phyloP scores from a whole-genome alignment of 2,888 invertebrate species.

The Drosophila differens region DNA sequence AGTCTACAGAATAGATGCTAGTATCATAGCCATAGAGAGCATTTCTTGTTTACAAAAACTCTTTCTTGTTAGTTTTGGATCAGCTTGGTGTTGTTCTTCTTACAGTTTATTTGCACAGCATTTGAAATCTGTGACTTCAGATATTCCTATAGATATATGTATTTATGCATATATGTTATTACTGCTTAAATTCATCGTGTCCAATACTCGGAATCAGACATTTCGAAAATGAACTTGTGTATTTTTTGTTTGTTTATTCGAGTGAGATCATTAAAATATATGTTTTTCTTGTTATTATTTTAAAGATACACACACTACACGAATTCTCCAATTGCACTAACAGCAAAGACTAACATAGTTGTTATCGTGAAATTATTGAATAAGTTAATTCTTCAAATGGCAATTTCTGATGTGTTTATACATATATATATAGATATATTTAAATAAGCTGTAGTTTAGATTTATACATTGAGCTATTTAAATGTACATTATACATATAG shows the following conservation, averaged over 20 bases:
- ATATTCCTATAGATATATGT: slow-evolving; percentile 36
- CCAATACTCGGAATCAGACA: neutral
- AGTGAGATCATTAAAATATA: slow-evolving; percentile 72
- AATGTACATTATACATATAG: slow-evolving; percentile 23
- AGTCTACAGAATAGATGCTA: slow-evolving; percentile 35
- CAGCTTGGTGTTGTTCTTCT: slow-evolving; percentile 71
- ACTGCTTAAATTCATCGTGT: slow-evolving; percentile 33
- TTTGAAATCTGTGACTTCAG: slow-evolving; percentile 12
- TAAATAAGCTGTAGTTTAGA: slow-evolving; percentile 20
- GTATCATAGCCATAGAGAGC: slow-evolving; percentile 52
- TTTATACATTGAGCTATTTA: slow-evolving; percentile 37
- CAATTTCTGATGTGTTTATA: slow-evolving; percentile 33
- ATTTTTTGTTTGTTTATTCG: slow-evolving; percentile 40
- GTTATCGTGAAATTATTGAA: slow-evolving; percentile 43
- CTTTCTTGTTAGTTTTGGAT: slow-evolving; percentile 41
- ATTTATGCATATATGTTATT: slow-evolving; percentile 38
- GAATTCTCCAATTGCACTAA: slow-evolving; percentile 54
- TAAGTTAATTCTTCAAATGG: slow-evolving; percentile 50
- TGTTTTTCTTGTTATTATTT: slow-evolving; percentile 29
- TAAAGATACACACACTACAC: slow-evolving; percentile 42
- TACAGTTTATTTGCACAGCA: slow-evolving; percentile 59
- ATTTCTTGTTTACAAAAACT: slow-evolving; percentile 19
- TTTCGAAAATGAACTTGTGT: slow-evolving; percentile 23
- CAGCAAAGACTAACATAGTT: slow-evolving; percentile 57
- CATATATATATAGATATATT: slow-evolving; percentile 5